A percentile compares a stretch with the other conserved stretches of the same genome.
Conservation (phyloP, 2,888 invertebrate species). For the Patella ulyssiponensis region DNA sequence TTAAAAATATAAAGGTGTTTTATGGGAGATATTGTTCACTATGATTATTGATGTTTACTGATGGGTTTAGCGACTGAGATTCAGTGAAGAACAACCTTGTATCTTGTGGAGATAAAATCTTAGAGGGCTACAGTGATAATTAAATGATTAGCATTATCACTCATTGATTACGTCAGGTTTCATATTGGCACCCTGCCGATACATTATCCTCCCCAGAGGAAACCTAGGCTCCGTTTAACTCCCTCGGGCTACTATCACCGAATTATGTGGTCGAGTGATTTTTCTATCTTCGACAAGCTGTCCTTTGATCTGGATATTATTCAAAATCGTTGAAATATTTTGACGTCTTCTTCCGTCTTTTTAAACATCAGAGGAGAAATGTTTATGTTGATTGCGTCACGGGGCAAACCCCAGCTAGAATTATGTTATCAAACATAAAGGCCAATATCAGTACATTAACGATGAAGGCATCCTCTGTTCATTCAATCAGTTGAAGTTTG, state of each 20-base stretch:
- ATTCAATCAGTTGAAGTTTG: too few relatives aligned
- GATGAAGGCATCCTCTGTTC: too few relatives aligned
- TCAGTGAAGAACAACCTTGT: not conserved
- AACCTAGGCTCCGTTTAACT: not conserved
- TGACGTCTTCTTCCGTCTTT: conserved; percentile 9
- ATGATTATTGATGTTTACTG: too few relatives aligned
- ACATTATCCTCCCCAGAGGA: not conserved
- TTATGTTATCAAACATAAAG: conserved; percentile 6
- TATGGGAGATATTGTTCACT: too few relatives aligned
- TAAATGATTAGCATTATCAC: conserved; percentile 4
- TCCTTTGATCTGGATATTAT: conserved; percentile 7
- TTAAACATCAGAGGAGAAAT: not conserved
- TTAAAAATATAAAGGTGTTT: too few relatives aligned
- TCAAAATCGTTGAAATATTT: not conserved
- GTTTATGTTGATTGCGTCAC: conserved; percentile 8
- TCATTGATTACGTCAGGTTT: conserved; percentile 2
- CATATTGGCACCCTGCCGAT: not conserved
- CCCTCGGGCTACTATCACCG: not conserved
- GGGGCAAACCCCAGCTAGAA: not conserved
- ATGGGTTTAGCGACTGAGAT: too few relatives aligned
- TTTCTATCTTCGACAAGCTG: not conserved
- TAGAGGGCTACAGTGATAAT: not conserved
- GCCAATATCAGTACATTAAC: too few relatives aligned
- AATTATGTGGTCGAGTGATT: not conserved
- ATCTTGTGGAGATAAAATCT: not conserved